Conservation (phyloP, 2,888 invertebrate species). For the Venusia cambrica region DNA sequence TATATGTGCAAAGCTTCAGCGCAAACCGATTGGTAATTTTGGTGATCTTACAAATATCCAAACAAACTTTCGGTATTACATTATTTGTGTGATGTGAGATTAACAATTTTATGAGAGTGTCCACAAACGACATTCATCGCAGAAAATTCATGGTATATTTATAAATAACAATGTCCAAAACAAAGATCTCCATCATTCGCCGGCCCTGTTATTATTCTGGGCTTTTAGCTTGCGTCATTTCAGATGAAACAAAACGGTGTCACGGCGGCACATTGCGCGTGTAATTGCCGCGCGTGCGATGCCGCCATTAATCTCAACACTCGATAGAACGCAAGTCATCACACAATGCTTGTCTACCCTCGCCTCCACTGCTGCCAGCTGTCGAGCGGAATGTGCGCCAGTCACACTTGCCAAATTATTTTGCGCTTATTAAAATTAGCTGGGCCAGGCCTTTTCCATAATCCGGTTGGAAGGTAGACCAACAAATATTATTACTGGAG, state of each 20-base stretch:
- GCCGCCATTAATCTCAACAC: constrained; percentile 77
- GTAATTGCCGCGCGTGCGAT: constrained; percentile 71
- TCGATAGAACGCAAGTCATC: constrained; percentile 78
- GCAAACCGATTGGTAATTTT: no score
- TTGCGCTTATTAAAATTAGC: constrained; percentile 26
- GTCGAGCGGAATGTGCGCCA: constrained; percentile 25
- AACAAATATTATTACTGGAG: no score
- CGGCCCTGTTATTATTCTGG: neutral
- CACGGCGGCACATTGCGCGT: constrained; percentile 68
- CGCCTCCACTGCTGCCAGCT: constrained; percentile 17
- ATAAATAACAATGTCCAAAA: neutral
- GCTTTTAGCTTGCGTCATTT: constrained; percentile 28
- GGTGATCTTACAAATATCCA: no score
- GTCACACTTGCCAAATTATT: constrained; percentile 26
- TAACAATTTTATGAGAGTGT: no score
- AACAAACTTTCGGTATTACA: no score
- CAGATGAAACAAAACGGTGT: constrained; percentile 55
- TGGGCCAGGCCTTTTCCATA: no score
- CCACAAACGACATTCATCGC: no score
- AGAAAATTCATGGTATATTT: neutral
- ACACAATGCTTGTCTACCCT: constrained; percentile 45
- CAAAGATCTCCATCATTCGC: constrained; percentile 5
- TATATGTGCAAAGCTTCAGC: no score
- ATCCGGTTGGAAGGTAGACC: no score
- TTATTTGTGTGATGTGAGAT: no score